These are phyloP conservation scores for Arenaria interpres DNA, from an alignment of 2,113 vertebrate species.

Conservation along the genomic window DNA sequence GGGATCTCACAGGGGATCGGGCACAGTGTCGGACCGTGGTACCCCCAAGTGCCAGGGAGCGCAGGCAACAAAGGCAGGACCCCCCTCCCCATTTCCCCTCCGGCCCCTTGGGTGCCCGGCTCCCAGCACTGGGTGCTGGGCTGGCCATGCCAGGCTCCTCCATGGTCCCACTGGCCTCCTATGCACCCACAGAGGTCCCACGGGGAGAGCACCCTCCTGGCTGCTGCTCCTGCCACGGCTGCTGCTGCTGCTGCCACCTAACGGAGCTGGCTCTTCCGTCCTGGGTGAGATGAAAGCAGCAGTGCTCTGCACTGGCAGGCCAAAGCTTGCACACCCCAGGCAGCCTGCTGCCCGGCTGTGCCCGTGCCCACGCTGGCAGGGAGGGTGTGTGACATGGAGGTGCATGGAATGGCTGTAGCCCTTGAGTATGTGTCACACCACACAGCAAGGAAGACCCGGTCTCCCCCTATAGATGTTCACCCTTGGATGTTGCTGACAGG, in stretches of 20 bases:
- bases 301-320: not conserved
- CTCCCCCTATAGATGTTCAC: fast-evolving
- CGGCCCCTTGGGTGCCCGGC: fast-evolving
- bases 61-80: not conserved
- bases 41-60: not conserved
- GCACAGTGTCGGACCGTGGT: fast-evolving
- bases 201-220: not conserved
- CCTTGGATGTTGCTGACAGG: not conserved
- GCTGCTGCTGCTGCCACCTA: constrained; percentile 40
- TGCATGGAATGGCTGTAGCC: fast-evolving
- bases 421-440: not conserved
- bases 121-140: not conserved
- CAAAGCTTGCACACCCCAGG: not conserved
- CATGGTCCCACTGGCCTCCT: not conserved
- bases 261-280: not conserved
- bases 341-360: not conserved
- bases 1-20: not conserved
- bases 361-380: not conserved
- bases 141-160: not conserved
- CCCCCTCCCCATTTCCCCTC: not conserved
- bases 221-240: not conserved
- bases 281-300: not conserved
- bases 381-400: not conserved
- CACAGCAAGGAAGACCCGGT: not conserved
- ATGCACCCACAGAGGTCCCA: fast-evolving